phyloP scores from a whole-genome alignment of 2,797 vertebrate species.

The Oreochromis mossambicus region DNA sequence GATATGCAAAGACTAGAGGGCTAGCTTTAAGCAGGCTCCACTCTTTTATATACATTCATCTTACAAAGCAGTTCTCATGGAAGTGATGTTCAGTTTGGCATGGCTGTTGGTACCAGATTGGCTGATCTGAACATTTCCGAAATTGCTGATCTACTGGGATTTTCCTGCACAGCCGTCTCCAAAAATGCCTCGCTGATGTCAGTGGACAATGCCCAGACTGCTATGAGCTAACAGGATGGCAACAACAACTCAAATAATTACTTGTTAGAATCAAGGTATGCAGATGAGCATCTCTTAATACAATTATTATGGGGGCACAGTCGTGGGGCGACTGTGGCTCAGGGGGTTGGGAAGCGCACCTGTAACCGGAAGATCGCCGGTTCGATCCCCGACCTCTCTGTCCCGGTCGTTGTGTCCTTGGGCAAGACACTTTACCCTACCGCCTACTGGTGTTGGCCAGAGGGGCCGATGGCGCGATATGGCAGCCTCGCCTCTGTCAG shows the following conservation, averaged over 20 bases:
- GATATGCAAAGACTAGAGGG: neutral
- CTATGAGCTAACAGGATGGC: neutral
- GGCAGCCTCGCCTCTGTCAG: too few species aligned
- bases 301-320: too few species aligned
- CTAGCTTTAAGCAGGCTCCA: slow-evolving; percentile 26
- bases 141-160: neutral
- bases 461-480: too few species aligned
- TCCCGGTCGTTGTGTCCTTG: too few species aligned
- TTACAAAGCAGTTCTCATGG: neutral
- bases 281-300: neutral
- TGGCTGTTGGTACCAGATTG: neutral
- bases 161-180: rapidly evolving
- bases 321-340: too few species aligned
- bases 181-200: neutral
- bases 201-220: neutral
- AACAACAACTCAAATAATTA: neutral
- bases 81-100: neutral
- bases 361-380: too few species aligned
- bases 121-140: neutral
- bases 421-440: too few species aligned
- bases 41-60: neutral
- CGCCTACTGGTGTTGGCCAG: too few species aligned
- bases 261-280: neutral
- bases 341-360: too few species aligned
- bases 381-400: too few species aligned